Base-by-base conservation (phyloP, 2,797 vertebrate genomes). In the Sebastiscus tertius region DNA sequence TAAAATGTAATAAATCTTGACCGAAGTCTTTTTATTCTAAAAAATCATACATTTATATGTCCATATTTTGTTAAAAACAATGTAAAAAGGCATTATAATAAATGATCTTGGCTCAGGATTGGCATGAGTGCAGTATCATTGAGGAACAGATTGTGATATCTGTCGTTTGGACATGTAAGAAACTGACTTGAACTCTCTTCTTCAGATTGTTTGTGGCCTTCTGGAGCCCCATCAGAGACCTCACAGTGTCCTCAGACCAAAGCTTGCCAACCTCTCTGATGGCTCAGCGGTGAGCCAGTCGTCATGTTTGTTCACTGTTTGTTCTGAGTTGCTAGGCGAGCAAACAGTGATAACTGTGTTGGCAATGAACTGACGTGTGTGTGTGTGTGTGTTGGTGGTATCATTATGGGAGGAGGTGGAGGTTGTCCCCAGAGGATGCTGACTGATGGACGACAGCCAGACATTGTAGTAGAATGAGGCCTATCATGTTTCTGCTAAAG, bases 401-500 rank as follows among this genome's bases (percentile, higher is more conserved):
- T 70, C 24, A 16, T 62, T 22, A 26, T 46, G 27, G 58, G 55
- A 42, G 58, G 55, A 49, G 73, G 71, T 60, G 22, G 63, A 66
- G 73, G 62, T 55, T 22, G 56, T 88, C 84, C 78, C 80, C 14
- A 27, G 80, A 85, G 74, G 72, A 90, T 71, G 72, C 78, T 65
- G 81, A 81, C 60, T 80, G 83, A 84, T 82, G 77, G 79, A 76
- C 82, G 55, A 80, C 82, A 77, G 83, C 65, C 83, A 88, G 75
- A 83, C 75, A 26, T 5, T 59, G 82, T 10, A 72, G 74, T 80
- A 52, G 58, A 74, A 46, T 36, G 80, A 86, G 69, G 69, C 83
- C 74, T 83, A 76, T 90, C 84, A 52, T 65, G 84, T 91, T 92
- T 87, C 90, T 84, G 71, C 74, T 77, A 1, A 77, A 78, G 83